Evolutionary conservation across 2,888 invertebrate species (phyloP), one percentile per base, ranked within the genome.

Genomic region (Melangyna quadrimaculata): DNA sequence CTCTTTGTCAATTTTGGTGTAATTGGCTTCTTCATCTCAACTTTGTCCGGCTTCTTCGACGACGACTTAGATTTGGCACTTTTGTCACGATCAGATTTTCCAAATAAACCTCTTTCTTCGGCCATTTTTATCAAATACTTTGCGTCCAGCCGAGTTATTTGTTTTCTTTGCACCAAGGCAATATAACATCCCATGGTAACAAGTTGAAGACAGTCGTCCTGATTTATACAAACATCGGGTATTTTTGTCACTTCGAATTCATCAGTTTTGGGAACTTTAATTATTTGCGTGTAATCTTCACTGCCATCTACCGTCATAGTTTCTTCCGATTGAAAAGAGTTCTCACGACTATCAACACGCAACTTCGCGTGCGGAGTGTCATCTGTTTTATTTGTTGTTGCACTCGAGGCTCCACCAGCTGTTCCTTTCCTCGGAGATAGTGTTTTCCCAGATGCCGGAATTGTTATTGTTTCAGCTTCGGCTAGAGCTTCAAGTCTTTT

Each of bases 51-150:
- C 63, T 91, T 89, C 55, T 91, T 90, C 0, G 89, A 88, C 70
- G 90, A 89, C 45, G 90, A 89, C 43, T 90, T 91, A 82, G 91
- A 90, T 88, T 90, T 92, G 82, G 92, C 73, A 43, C 84, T 91
- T 87, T 93, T 91, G 57, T 92, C 91, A 12, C 92, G 91, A 63
- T 92, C 91, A 4, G 90, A 88, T 53, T 92, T 93, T 2, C 95
- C 96, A 90, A 97, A 97, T 87, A 97, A 91, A 0, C 97, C 96
- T 79, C 96, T 94, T 48, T 95, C 94, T 91, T 97, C 97, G 3
- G 97, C 97, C 92, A 96, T 96, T 88, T 95, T 94, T 88, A 97
- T 97, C 94, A 97, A 95, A 90, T 95, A 96, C 91, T 96, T 95
- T 6, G 96, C 96, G 91, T 97, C 95, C 89, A 97, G 93, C 51